Evolutionary conservation across 2,797 vertebrate species (phyloP).

Genomic region (Falco columbarius): DNA sequence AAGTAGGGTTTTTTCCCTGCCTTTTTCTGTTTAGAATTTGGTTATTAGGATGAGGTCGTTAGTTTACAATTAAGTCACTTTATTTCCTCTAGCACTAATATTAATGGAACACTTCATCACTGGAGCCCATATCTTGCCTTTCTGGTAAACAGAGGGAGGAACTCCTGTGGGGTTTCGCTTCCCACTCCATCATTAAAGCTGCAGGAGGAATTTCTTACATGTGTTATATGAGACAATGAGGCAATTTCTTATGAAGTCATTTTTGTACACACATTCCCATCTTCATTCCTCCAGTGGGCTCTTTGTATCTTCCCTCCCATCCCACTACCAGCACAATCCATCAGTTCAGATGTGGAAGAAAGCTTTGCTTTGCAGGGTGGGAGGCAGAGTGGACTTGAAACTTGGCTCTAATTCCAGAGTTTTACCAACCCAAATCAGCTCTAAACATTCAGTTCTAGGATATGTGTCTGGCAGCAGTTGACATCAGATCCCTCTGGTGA

Average conservation of each 20-base stretch:
- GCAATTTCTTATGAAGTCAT: constrained; percentile 37
- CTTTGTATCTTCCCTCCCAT: not conserved
- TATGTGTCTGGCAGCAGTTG: not conserved
- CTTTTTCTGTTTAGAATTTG: constrained; percentile 72
- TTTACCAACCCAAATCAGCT: not conserved
- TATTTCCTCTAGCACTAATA: constrained; percentile 63
- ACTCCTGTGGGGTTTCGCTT: constrained; percentile 59
- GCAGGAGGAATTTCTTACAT: constrained; percentile 67
- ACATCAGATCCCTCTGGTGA: not conserved
- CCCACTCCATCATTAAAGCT: constrained; percentile 63
- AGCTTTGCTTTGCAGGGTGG: not conserved
- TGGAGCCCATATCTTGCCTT: constrained; percentile 51
- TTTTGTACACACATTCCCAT: not conserved
- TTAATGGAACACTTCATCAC: constrained; percentile 75
- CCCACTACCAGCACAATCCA: not conserved
- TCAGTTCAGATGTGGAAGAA: not conserved
- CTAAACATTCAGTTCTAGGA: not conserved
- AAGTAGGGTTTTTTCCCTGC: constrained; percentile 51
- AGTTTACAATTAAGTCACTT: constrained; percentile 78
- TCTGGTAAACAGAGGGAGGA: constrained; percentile 67
- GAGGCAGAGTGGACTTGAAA: not conserved
- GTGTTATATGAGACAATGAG: constrained; percentile 38
- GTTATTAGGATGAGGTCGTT: constrained; percentile 75
- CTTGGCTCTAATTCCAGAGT: not conserved
- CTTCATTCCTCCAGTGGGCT: not conserved